Evolutionary conservation across 2,888 invertebrate species (phyloP).

Genomic region (Harpagoxenus sublaevis): DNA sequence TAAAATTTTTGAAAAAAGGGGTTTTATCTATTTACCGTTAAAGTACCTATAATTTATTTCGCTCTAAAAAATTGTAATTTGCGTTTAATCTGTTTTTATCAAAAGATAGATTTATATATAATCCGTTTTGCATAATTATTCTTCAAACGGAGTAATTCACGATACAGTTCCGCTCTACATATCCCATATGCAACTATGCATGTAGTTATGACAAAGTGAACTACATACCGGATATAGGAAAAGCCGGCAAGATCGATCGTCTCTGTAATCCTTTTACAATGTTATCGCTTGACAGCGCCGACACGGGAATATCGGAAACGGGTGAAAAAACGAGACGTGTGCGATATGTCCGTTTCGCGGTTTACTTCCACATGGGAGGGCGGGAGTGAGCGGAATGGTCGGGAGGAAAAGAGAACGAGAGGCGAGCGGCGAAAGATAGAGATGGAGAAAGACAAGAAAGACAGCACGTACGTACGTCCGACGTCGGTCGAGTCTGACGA

Average conservation of each 20-base stretch:
- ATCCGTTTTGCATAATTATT: constrained; percentile 25
- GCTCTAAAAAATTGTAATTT: constrained; percentile 20
- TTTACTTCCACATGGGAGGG: constrained; percentile 47
- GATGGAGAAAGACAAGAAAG: constrained; percentile 48
- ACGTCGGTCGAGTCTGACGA: constrained; percentile 66
- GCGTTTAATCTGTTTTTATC: background rate
- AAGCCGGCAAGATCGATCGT: constrained; percentile 48
- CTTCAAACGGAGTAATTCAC: constrained; percentile 17
- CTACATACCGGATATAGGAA: constrained; percentile 50
- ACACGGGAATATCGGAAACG: constrained; percentile 55
- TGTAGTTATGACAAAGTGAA: constrained; percentile 48
- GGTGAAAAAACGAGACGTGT: constrained; percentile 53
- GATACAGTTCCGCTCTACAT: constrained; percentile 10
- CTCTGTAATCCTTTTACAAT: constrained; percentile 56
- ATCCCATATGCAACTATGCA: constrained; percentile 21
- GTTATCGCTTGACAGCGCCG: constrained; percentile 57
- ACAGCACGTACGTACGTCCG: constrained; percentile 56
- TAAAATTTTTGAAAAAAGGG: constrained; percentile 53
- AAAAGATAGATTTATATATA: background rate
- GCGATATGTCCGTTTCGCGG: constrained; percentile 54
- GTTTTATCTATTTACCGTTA: constrained; percentile 22
- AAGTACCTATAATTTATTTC: constrained; percentile 14
- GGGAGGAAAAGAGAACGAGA: constrained; percentile 47
- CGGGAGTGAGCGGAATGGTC: constrained; percentile 28
- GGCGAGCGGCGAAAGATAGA: constrained; percentile 37